phyloP scores from a whole-genome alignment of 2,113 vertebrate species.

The Emydocephalus ijimae region DNA sequence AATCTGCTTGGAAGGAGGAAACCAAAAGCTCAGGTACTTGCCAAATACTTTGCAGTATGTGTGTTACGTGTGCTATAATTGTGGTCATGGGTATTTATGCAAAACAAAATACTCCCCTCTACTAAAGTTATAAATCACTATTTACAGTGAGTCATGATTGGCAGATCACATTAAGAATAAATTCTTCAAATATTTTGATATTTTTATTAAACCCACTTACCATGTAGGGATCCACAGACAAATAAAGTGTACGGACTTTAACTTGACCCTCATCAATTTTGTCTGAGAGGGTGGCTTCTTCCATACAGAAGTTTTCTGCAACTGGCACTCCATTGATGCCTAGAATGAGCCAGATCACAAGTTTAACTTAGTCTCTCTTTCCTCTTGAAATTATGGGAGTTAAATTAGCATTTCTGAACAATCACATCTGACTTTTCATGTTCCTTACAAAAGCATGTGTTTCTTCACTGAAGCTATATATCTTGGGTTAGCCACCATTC shows the following conservation, averaged over 20 bases:
- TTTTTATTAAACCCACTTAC: slow-evolving; percentile 63
- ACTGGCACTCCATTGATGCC: slow-evolving; percentile 81
- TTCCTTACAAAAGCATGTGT: not conserved
- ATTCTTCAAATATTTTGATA: not conserved
- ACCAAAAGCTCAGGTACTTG: not conserved
- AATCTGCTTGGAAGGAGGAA: not conserved
- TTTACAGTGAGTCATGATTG: not conserved
- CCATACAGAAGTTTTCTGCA: slow-evolving; percentile 83
- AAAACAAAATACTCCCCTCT: not conserved
- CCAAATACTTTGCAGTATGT: not conserved
- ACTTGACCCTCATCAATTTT: slow-evolving; percentile 77
- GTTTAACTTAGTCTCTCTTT: not conserved
- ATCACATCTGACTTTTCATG: not conserved
- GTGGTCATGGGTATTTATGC: not conserved
- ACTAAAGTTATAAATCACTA: not conserved
- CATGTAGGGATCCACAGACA: slow-evolving; percentile 97
- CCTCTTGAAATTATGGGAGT: not conserved
- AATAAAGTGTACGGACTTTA: slow-evolving; percentile 81
- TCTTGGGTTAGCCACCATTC: not conserved
- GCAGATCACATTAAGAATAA: not conserved
- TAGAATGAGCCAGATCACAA: slow-evolving; percentile 49
- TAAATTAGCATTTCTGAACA: not conserved
- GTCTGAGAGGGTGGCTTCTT: slow-evolving; percentile 71
- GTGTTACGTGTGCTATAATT: not conserved
- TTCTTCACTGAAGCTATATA: not conserved